Evolutionary conservation across 2,888 invertebrate genomes (phyloP).

Genomic region (Elegia similella): DNA sequence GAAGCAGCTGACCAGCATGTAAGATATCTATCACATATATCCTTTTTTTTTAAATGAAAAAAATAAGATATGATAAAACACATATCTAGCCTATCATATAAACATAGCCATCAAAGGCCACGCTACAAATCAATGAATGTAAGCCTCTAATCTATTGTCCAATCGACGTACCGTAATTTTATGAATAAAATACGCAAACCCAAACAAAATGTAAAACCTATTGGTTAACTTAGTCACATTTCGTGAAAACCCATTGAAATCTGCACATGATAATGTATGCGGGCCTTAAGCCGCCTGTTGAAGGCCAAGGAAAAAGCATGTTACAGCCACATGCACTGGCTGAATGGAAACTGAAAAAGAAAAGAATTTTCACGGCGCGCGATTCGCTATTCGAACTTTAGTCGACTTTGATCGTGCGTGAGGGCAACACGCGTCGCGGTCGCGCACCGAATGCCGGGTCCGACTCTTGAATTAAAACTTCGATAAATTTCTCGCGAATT

Average conservation of each 20-base stretch:
- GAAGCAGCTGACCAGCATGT: too few relatives aligned
- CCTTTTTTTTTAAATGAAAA: too few relatives aligned
- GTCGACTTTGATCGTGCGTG: constrained; percentile 2
- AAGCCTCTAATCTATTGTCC: too few relatives aligned
- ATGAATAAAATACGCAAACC: too few relatives aligned
- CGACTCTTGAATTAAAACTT: constrained; percentile 30
- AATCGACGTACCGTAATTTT: too few relatives aligned
- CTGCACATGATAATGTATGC: not conserved
- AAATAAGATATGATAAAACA: too few relatives aligned
- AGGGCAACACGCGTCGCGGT: not conserved
- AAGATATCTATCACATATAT: too few relatives aligned
- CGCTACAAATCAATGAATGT: not conserved
- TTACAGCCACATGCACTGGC: not conserved
- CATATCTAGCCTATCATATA: too few relatives aligned
- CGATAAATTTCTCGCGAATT: constrained; percentile 18
- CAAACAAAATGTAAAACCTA: too few relatives aligned
- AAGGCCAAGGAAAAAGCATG: constrained; percentile 9
- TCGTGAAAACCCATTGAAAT: not conserved
- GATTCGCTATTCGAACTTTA: not conserved
- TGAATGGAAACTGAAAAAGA: constrained; percentile 10
- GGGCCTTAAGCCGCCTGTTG: not conserved
- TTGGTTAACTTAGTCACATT: too few relatives aligned
- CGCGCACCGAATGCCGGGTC: constrained; percentile 18
- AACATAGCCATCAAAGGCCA: not conserved
- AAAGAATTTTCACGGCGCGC: not conserved